Evolutionary conservation across 2,888 invertebrate species (phyloP), one percentile per base, ranked within the genome.

Genomic region (Diploptera punctata): DNA sequence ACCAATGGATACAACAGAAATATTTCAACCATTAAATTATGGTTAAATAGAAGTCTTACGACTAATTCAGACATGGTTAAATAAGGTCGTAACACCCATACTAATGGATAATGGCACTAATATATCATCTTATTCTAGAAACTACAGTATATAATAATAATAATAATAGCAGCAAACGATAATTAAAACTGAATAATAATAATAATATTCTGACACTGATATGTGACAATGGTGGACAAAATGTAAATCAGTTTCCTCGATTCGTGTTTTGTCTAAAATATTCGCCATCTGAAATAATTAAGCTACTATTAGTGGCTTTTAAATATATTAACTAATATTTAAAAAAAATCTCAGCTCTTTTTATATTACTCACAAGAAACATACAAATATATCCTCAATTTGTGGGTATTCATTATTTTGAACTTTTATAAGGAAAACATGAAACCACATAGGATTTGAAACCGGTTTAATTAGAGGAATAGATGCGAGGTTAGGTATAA

Each of bases 271-370:
- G 57, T 24, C 16, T n/a, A 57, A 3, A 3, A 24, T 29, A 13
- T n/a, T 18, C 57, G 26, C 18, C 57, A 57, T 57, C 57, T 57
- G 57, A 57, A 57, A 57, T 57, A 57, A 57, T 57, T 13, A 57
- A 57, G n/a, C 18, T 29, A 18, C 57, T n/a, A n/a, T 57, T 57
- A 57, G 57, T 57, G 57, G 29, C 57, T 57, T 57, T 29, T 2
- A 57, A 2, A 29, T 7, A 57, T n/a, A 31, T 33, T 5, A 33
- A 33, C 33, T 7, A 7, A 33, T 10, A 5, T 33, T n/a, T n/a
- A n/a, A n/a, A n/a, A n/a, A n/a, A n/a, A n/a, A n/a, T n/a, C n/a
- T n/a, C n/a, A n/a, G n/a, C n/a, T n/a, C n/a, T n/a, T n/a, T n/a
- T n/a, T n/a, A n/a, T n/a, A n/a, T n/a, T n/a, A n/a, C n/a, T n/a